These are phyloP conservation scores for Polypedilum vanderplanki DNA, from an alignment of 1,140 invertebrate species.

Conservation along the genomic window DNA sequence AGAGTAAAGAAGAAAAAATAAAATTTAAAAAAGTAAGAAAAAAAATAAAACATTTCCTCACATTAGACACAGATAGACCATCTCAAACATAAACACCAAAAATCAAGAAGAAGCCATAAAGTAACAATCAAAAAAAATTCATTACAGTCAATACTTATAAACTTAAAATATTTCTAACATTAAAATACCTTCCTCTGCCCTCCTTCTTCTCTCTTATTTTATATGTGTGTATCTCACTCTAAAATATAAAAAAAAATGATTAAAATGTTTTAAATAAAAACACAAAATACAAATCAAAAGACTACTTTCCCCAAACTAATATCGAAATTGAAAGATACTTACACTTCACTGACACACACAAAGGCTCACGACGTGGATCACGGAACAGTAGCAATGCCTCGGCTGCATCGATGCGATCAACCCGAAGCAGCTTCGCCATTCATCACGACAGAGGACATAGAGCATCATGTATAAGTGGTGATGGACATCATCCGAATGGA, in stretches of 20 bases:
- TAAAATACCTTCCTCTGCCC: slow-evolving; percentile 2
- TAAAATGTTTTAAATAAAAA: slow-evolving; percentile 1
- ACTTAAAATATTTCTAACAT: neutral
- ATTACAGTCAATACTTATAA: neutral
- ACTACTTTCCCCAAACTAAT: slow-evolving; percentile 18
- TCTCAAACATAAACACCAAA: neutral
- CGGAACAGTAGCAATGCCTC: slow-evolving; percentile 25
- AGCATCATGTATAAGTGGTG: neutral
- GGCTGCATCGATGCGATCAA: slow-evolving; percentile 16
- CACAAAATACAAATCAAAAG: slow-evolving; percentile 21
- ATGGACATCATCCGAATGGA: slow-evolving; percentile 8
- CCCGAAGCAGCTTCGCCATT: neutral
- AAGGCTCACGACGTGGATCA: slow-evolving; percentile 17
- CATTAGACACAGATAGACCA: neutral
- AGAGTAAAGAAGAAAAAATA: neutral
- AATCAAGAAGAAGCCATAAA: neutral
- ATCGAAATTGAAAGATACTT: slow-evolving; percentile 26
- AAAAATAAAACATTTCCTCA: neutral
- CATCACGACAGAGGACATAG: neutral
- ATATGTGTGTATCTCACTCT: slow-evolving; percentile 10
- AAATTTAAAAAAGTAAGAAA: neutral
- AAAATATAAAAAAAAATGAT: neutral
- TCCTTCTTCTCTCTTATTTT: slow-evolving; percentile 5
- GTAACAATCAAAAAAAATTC: no score
- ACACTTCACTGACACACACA: slow-evolving; percentile 28